Percentiles rank a stretch among this genome's conserved stretches.
phyloP scores from a whole-genome alignment of 2,113 vertebrate species.

The Labeo rohita region DNA sequence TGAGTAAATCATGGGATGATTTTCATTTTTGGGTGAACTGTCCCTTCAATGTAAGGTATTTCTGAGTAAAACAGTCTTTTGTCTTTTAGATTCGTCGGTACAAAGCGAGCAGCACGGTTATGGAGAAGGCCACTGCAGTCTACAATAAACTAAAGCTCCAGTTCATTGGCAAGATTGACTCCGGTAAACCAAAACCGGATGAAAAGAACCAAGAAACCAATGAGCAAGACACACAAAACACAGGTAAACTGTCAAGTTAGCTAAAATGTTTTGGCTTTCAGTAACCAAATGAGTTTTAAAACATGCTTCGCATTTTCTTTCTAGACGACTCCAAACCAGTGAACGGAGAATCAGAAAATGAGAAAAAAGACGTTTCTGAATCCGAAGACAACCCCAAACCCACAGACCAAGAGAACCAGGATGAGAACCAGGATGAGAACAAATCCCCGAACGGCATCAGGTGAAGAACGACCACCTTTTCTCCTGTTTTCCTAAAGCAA shows the following conservation, averaged over 20 bases:
- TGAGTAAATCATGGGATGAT: too few species aligned
- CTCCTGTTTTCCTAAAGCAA: neutral
- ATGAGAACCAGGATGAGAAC: conserved; percentile 66
- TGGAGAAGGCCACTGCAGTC: conserved; percentile 92
- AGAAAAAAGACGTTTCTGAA: conserved; percentile 74
- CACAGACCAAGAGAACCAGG: conserved; percentile 63
- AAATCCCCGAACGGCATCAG: conserved; percentile 68
- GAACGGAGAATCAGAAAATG: conserved; percentile 84
- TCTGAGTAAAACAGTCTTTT: neutral
- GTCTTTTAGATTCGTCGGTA: conserved; percentile 89
- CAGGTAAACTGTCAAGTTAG: conserved; percentile 63
- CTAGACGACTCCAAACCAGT: conserved; percentile 80
- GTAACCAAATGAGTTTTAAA: neutral
- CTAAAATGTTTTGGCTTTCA: neutral
- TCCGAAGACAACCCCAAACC: conserved; percentile 68
- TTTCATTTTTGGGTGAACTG: too few species aligned
- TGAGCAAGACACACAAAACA: conserved; percentile 68
- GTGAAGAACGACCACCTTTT: conserved; percentile 55
- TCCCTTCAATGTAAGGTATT: too few species aligned
- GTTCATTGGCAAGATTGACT: conserved; percentile 86
- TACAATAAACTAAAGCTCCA: conserved; percentile 93
- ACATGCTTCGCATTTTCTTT: neutral
- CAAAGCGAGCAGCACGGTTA: conserved; percentile 92
- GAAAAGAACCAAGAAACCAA: conserved; percentile 72
- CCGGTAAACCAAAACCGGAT: conserved; percentile 79